Evolutionary conservation across 2,113 vertebrate species (phyloP).

Genomic region (Raja brachyura): DNA sequence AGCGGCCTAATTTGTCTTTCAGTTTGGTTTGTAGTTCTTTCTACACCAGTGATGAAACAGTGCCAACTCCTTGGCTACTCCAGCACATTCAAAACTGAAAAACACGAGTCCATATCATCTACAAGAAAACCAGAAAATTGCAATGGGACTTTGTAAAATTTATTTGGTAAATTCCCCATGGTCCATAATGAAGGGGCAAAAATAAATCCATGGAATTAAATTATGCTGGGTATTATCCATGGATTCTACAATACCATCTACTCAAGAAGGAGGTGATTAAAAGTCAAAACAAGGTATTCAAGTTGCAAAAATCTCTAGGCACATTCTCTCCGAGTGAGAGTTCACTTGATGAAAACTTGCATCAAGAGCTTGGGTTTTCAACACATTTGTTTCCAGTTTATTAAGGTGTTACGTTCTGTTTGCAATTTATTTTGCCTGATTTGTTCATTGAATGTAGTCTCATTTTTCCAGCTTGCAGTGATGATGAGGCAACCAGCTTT

Average conservation of each 20-base stretch:
- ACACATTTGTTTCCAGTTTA: neutral
- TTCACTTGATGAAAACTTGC: neutral
- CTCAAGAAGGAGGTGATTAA: neutral
- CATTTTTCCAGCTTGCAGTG: conserved; percentile 68
- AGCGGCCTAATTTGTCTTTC: neutral
- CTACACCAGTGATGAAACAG: neutral
- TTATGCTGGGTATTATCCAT: too few relatives aligned
- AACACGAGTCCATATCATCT: neutral
- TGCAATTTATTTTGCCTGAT: neutral
- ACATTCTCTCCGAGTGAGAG: neutral
- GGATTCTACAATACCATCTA: neutral
- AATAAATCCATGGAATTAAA: neutral
- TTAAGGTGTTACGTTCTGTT: neutral
- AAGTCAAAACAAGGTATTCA: neutral
- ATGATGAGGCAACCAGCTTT: conserved; percentile 69
- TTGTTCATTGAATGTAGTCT: conserved; percentile 29
- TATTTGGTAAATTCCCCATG: neutral
- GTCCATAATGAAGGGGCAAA: neutral
- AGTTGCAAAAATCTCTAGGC: neutral
- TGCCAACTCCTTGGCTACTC: neutral
- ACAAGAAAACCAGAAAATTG: neutral
- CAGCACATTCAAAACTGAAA: neutral
- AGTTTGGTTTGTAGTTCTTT: neutral
- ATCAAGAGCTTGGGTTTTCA: neutral
- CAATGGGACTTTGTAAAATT: neutral